Conservation (phyloP, 2,113 vertebrate species). For the Regulus satrapa region DNA sequence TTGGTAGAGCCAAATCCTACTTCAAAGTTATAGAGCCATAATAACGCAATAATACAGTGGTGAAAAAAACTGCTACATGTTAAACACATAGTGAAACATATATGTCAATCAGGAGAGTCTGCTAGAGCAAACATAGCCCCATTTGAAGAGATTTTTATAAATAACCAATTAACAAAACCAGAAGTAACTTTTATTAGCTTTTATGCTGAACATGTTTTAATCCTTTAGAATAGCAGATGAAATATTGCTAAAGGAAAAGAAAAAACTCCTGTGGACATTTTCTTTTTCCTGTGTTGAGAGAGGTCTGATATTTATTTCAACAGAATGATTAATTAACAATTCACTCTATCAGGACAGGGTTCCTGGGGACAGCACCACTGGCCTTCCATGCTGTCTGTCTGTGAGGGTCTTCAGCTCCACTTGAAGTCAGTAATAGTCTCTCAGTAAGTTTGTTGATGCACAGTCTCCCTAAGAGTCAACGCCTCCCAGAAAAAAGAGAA, state of each 20-base stretch:
- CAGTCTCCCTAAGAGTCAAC: neutral
- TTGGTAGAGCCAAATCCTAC: neutral
- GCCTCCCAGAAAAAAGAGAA: neutral
- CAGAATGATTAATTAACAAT: neutral
- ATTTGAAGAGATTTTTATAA: neutral
- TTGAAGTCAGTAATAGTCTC: neutral
- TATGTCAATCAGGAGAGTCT: neutral
- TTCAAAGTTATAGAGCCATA: neutral
- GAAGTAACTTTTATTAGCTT: neutral
- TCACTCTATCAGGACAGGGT: neutral
- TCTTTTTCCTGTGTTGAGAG: neutral
- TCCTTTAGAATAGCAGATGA: neutral
- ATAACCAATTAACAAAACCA: neutral
- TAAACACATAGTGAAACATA: neutral
- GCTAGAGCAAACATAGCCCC: neutral
- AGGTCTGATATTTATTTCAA: neutral
- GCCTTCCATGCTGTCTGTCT: neutral
- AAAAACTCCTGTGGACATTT: neutral
- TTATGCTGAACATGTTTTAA: neutral
- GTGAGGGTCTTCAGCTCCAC: neutral
- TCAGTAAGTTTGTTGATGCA: neutral
- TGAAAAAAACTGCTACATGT: neutral
- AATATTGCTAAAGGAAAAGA: neutral
- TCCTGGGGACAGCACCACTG: neutral
- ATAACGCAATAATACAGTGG: neutral